Conservation (phyloP, 35 echinoderm and acorn worm species). For the Ophioderma brevispina region DNA sequence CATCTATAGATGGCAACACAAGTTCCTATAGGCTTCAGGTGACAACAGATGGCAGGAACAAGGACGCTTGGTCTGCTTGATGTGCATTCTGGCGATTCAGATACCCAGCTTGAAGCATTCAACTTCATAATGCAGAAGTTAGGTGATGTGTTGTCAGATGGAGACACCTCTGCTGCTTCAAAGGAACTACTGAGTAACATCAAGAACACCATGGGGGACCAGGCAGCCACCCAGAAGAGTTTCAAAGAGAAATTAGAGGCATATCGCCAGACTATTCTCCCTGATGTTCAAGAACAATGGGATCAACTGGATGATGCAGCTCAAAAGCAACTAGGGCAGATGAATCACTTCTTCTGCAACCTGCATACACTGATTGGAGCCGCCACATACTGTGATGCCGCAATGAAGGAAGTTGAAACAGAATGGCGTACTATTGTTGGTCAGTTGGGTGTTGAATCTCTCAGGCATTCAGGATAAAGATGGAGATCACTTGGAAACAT, state of each 20-base stretch:
- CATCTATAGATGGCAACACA: not conserved
- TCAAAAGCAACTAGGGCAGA: not conserved
- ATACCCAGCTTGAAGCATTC: slow-evolving; percentile 19
- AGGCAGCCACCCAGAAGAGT: slow-evolving; percentile 32
- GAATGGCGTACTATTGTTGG: not conserved
- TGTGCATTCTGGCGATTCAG: slow-evolving; percentile 11
- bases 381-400: slow-evolving; percentile 38
- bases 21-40: not conserved
- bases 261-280: not conserved
- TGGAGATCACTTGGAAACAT: slow-evolving; percentile 25
- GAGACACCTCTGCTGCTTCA: not conserved
- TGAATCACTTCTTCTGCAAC: slow-evolving; percentile 44
- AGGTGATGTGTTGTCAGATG: not conserved
- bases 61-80: not conserved
- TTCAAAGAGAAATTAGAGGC: slow-evolving; percentile 33
- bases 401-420: slow-evolving; percentile 5
- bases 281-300: slow-evolving; percentile 10
- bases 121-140: slow-evolving; percentile 35
- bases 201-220: slow-evolving; percentile 45
- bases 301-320: slow-evolving; percentile 1
- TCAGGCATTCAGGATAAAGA: slow-evolving; percentile 19
- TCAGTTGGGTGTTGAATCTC: slow-evolving; percentile 5
- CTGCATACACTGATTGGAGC: slow-evolving; percentile 27
- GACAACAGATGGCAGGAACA: not conserved
- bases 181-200: not conserved